Evolutionary conservation across 2,888 invertebrate genomes (phyloP), one percentile per base, ranked within the genome.

Genomic region (Panzeria rudis): DNA sequence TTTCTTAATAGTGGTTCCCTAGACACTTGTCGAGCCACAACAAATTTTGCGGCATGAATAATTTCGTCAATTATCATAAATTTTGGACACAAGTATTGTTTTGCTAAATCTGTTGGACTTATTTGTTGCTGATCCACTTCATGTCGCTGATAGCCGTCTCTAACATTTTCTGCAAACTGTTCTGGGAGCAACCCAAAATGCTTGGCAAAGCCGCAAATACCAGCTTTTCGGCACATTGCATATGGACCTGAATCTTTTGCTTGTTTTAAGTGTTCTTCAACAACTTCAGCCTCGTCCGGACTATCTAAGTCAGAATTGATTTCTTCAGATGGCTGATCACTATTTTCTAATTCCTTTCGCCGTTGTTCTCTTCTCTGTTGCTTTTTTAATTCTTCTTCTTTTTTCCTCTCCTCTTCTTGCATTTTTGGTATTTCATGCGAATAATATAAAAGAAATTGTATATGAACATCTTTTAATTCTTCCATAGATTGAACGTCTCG

Each of bases 131-230:
- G 98, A 68, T 98, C 98, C 1, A 99, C 97, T 90, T 99, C 99
- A 91, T 98, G 97, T 15, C 98, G 94, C 91, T 98, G 97, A 92
- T 99, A 99, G 92, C 98, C 98, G 90, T 99, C 98, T 1, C 98
- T 95, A 8, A 99, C 94, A 93, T 99, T 99, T 93, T 99, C 98
- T 0, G 98, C 98, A 92, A 98, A 98, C 92, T 99, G 96, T 91
- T 98, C 97, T 0, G 99, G 98, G 0, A 96, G 95, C 71, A 99
- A 93, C 84, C 99, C 99, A 92, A 99, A 99, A 90, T 96, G 96
- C 91, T 96, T 97, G 3, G 97, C 97, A 59, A 99, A 94, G 0
- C 96, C 95, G 94, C 95, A 95, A 13, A 98, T 94, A 29, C 97
- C 97, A 3, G 97, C 97, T 91, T 96, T 96, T 72, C 95, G 94